These are phyloP conservation scores for Cyanistes caeruleus DNA, from an alignment of 2,113 vertebrate species.

Conservation along the genomic window DNA sequence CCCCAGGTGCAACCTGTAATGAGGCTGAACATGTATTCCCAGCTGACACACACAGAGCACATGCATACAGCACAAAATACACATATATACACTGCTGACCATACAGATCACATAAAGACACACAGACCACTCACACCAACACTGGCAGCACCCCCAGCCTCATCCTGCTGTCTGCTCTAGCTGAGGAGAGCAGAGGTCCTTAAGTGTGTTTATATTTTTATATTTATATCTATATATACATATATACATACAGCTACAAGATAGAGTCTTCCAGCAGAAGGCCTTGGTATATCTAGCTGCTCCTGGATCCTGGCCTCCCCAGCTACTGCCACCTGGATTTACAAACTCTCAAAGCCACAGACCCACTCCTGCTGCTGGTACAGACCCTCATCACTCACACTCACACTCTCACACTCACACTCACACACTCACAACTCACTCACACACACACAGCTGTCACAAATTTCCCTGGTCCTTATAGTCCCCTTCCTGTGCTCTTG, in stretches of 20 bases:
- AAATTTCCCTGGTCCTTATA: not conserved
- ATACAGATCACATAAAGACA: not conserved
- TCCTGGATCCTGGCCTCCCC: too few relatives aligned
- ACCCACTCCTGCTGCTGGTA: not conserved
- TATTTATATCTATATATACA: too few relatives aligned
- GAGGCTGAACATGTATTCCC: not conserved
- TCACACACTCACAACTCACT: too few relatives aligned
- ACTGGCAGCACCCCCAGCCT: not conserved
- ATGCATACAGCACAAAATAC: not conserved
- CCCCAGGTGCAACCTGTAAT: not conserved
- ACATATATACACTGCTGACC: not conserved
- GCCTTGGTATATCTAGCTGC: not conserved
- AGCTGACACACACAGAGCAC: not conserved
- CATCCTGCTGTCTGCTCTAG: not conserved
- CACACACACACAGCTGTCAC: not conserved
- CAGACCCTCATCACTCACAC: not conserved
- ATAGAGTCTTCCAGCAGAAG: not conserved
- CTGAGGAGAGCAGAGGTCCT: rapidly evolving
- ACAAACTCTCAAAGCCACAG: not conserved
- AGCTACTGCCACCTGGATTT: not conserved
- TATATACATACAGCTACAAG: not conserved
- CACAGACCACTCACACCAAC: not conserved
- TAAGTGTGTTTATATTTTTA: not conserved
- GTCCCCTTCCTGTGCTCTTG: not conserved
- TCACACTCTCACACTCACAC: too few relatives aligned